Evolutionary conservation across 2,888 invertebrate genomes (phyloP).

Genomic region (Diploptera punctata): DNA sequence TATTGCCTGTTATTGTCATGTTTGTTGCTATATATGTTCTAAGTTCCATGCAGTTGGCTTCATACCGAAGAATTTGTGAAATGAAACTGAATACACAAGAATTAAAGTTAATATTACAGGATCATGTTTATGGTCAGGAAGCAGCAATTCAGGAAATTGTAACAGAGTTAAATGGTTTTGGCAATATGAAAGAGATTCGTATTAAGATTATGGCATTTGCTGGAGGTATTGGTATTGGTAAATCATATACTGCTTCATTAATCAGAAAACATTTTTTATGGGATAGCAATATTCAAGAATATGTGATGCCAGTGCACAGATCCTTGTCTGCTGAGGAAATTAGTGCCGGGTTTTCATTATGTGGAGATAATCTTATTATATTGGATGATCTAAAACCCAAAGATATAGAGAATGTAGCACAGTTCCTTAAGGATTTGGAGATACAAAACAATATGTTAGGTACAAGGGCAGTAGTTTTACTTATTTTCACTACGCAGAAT

Average conservation of each 20-base stretch:
- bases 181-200: background rate
- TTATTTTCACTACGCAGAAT: slow-evolving; percentile 5
- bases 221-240: slow-evolving; percentile 34
- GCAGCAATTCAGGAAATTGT: background rate
- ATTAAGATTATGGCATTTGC: slow-evolving; percentile 19
- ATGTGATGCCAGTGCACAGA: slow-evolving; percentile 8
- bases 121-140: slow-evolving; percentile 15
- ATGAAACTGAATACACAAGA: background rate
- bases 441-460: background rate
- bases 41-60: slow-evolving; percentile 2
- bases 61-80: slow-evolving; percentile 8
- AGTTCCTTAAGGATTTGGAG: background rate
- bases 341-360: background rate
- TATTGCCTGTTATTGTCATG: background rate
- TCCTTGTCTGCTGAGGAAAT: background rate
- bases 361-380: slow-evolving; percentile 33
- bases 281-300: slow-evolving; percentile 25
- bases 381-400: slow-evolving; percentile 18
- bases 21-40: background rate
- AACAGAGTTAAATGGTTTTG: background rate
- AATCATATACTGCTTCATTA: slow-evolving; percentile 29
- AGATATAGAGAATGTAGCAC: background rate
- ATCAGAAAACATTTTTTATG: slow-evolving; percentile 25
- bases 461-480: slow-evolving; percentile 2
- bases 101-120: background rate